A percentile compares a stretch with the other conserved stretches of the same genome.
Conservation (phyloP, 2,888 invertebrate species). For the Carpatolechia fugitivella region DNA sequence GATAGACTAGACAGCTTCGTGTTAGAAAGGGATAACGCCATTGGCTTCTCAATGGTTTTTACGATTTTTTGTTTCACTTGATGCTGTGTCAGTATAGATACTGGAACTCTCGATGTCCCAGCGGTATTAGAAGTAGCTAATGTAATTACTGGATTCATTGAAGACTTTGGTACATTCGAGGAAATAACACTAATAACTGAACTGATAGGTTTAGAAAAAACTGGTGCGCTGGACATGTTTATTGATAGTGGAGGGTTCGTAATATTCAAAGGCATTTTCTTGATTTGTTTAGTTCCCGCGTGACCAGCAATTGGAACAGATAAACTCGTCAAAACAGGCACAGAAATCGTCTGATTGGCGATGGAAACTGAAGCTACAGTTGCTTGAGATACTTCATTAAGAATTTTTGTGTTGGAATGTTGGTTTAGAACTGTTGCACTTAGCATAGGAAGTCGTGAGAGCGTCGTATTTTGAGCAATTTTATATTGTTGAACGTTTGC, state of each 20-base stretch:
- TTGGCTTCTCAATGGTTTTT: constrained; percentile 72
- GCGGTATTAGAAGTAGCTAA: constrained; percentile 57
- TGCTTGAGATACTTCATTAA: constrained; percentile 79
- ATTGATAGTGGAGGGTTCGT: constrained; percentile 56
- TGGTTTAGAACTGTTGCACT: constrained; percentile 58
- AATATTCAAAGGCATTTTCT: constrained; percentile 59
- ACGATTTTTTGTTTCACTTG: constrained; percentile 75
- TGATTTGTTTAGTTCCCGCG: constrained; percentile 49
- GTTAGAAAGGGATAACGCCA: constrained; percentile 72
- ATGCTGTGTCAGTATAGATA: constrained; percentile 68
- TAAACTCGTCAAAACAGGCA: constrained; percentile 67
- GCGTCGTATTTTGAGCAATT: constrained; percentile 49
- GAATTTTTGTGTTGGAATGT: constrained; percentile 67
- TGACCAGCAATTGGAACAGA: constrained; percentile 59
- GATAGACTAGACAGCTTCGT: constrained; percentile 78
- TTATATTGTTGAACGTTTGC: constrained; percentile 69
- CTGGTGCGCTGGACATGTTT: constrained; percentile 53
- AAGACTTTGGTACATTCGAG: constrained; percentile 60
- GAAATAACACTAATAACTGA: constrained; percentile 75
- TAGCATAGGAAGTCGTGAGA: constrained; percentile 61
- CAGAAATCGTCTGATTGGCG: constrained; percentile 74
- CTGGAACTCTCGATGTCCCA: constrained; percentile 57
- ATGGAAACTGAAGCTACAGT: constrained; percentile 78
- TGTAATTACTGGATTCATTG: constrained; percentile 63
- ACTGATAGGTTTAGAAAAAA: constrained; percentile 62